Base-by-base conservation (phyloP, 2,797 vertebrate species). In the Sternotherus odoratus region DNA sequence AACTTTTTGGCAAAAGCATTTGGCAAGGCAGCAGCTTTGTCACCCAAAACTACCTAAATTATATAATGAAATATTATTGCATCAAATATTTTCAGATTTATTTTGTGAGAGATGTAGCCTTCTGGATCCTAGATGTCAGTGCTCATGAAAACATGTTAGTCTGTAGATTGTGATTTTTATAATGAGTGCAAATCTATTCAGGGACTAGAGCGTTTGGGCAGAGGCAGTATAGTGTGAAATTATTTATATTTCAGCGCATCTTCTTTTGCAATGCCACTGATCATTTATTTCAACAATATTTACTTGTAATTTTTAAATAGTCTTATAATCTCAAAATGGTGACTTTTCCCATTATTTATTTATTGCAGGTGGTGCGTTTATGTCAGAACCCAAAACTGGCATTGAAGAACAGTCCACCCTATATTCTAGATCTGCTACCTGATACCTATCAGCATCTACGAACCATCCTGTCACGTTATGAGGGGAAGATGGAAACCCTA, bases 361-460 rank as follows among this genome's bases (percentile, higher is more conserved):
- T 79, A 88, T 93, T 97, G 5, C 97, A 99, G 99, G 99, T 99
- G 98, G 99, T 99, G 23, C 98, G 99, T 46, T 97, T 99, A 91
- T 99, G 99, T 96, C 99, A 99, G 98, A 99, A 99, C 97, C 99
- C 99, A 90, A 99, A 99, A 89, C 95, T 99, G 98, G 99, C 99
- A 0, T 93, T 99, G 95, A 99, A 99, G 98, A 99, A 99, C 98
- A 99, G 99, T 97, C 99, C 99, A 48, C 99, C 99, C 48, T 99
- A 99, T 96, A 99, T 99, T 98, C 98, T 99, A 91, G 99, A 99
- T 97, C 98, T 99, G 94, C 98, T 99, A 43, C 99, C 99, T 16
- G 99, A 99, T 96, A 99, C 99, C 89, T 99, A 99, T 98, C 99
- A 99, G 98, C 99, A 99, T 96, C 99, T 99, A 46, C 99, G 99